Conservation (phyloP, 1,140 invertebrate genomes). For the Camponotus floridanus region DNA sequence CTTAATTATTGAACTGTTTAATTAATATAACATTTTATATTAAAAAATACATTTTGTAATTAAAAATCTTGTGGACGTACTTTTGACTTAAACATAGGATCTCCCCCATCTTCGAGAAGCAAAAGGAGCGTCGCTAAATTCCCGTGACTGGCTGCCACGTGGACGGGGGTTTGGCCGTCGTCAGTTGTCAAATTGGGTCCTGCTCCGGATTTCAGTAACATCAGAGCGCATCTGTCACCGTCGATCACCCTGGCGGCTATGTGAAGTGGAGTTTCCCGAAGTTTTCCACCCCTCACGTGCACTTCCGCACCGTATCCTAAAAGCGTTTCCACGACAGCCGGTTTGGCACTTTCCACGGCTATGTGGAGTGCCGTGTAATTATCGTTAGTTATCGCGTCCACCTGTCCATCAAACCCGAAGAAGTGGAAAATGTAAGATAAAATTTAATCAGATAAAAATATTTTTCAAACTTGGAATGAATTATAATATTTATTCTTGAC, state of each 20-base stretch:
- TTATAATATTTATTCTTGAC: background rate
- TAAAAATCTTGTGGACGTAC: conserved; percentile 84
- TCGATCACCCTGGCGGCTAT: conserved; percentile 97
- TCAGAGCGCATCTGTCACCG: conserved; percentile 98
- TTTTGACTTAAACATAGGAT: conserved; percentile 96
- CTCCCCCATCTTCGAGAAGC: conserved; percentile 95
- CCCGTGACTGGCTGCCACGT: conserved; percentile 95
- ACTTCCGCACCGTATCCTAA: conserved; percentile 98
- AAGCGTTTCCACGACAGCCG: conserved; percentile 97
- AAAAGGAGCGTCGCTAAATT: conserved; percentile 94
- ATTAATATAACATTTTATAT: conserved; percentile 2
- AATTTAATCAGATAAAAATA: background rate
- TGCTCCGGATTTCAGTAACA: conserved; percentile 98
- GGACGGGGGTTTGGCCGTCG: conserved; percentile 97
- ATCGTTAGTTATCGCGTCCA: conserved; percentile 90
- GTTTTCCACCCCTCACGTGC: conserved; percentile 95
- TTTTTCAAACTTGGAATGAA: background rate
- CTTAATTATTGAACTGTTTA: background rate
- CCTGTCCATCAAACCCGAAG: conserved; percentile 67
- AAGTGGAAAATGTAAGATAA: background rate
- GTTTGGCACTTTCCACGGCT: conserved; percentile 98
- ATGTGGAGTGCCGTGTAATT: conserved; percentile 99
- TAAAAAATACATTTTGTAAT: background rate
- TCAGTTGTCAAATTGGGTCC: conserved; percentile 96
- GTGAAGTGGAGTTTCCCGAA: conserved; percentile 97